These are phyloP conservation scores for Hapalemur alaotrensis DNA, from an alignment of 2,797 vertebrate species.

Conservation along the genomic window DNA sequence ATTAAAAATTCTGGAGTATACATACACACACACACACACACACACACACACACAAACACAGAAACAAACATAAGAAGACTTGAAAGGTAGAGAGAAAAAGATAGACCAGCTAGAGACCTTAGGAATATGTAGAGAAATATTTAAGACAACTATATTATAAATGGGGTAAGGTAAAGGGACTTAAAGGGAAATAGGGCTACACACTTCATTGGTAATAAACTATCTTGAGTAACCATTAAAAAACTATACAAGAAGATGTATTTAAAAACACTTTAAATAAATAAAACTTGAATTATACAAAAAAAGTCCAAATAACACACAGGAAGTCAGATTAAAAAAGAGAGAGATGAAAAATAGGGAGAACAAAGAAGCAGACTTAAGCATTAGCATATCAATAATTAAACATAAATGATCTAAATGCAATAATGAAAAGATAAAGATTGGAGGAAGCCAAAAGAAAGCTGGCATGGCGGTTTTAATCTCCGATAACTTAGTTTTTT, in stretches of 20 bases:
- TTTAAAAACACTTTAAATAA: neutral
- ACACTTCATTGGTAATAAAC: neutral
- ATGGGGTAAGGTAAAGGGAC: neutral
- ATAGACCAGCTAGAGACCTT: neutral
- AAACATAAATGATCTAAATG: neutral
- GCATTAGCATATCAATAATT: neutral
- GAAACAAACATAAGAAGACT: neutral
- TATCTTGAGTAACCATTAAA: neutral
- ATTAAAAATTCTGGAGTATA: neutral
- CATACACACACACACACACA: neutral
- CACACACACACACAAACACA: neutral
- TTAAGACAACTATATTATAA: neutral
- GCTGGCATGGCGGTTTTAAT: too few relatives aligned
- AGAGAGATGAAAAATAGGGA: neutral
- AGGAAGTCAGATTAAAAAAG: neutral
- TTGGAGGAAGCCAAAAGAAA: neutral
- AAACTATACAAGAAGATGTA: neutral
- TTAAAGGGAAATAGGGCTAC: neutral
- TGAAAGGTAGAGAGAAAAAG: neutral
- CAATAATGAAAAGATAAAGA: neutral
- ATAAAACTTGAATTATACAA: neutral
- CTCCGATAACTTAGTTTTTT: too few relatives aligned
- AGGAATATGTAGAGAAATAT: neutral
- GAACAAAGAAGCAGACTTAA: neutral
- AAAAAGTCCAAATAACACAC: neutral